Evolutionary conservation across 92 coral and sea anemone species (phyloP).

Genomic region (Nematostella vectensis): DNA sequence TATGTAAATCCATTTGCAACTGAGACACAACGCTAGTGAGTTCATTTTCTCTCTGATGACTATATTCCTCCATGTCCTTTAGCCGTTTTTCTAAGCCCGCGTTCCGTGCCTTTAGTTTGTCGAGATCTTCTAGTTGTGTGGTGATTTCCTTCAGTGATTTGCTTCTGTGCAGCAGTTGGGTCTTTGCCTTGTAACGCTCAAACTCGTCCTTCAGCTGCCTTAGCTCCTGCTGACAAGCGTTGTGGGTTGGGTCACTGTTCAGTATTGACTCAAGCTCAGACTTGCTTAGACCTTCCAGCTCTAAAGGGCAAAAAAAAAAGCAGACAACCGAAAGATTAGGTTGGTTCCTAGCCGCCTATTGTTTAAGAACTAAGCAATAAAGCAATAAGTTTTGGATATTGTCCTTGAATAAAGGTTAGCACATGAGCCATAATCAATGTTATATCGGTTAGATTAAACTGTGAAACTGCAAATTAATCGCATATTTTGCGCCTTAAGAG

Average conservation of each 20-base stretch:
- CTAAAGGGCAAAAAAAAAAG: slow-evolving; percentile 16
- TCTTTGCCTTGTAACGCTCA: slow-evolving; percentile 82
- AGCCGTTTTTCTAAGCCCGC: slow-evolving; percentile 49
- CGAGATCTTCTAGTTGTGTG: slow-evolving; percentile 63
- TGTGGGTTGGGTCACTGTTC: slow-evolving; percentile 82
- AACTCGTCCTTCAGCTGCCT: slow-evolving; percentile 94
- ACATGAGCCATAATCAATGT: too few species aligned
- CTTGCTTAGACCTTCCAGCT: slow-evolving; percentile 68
- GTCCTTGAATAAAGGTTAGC: too few species aligned
- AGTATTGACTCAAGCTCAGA: slow-evolving; percentile 89
- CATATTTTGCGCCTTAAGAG: too few species aligned
- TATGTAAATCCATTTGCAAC: slow-evolving; percentile 37
- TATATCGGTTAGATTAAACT: too few species aligned
- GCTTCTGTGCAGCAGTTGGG: slow-evolving; percentile 67
- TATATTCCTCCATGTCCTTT: slow-evolving; percentile 53
- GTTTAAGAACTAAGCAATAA: too few species aligned
- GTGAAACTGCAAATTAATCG: too few species aligned
- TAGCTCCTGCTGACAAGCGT: slow-evolving; percentile 82
- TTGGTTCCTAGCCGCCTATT: too few species aligned
- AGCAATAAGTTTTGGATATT: too few species aligned
- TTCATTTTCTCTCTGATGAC: slow-evolving; percentile 46
- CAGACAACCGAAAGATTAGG: too few species aligned
- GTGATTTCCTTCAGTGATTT: slow-evolving; percentile 72
- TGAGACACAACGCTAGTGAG: slow-evolving; percentile 26
- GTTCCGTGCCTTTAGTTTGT: slow-evolving; percentile 52